Evolutionary conservation across 2,888 invertebrate genomes (phyloP).

Genomic region (Aleiodes alternator): DNA sequence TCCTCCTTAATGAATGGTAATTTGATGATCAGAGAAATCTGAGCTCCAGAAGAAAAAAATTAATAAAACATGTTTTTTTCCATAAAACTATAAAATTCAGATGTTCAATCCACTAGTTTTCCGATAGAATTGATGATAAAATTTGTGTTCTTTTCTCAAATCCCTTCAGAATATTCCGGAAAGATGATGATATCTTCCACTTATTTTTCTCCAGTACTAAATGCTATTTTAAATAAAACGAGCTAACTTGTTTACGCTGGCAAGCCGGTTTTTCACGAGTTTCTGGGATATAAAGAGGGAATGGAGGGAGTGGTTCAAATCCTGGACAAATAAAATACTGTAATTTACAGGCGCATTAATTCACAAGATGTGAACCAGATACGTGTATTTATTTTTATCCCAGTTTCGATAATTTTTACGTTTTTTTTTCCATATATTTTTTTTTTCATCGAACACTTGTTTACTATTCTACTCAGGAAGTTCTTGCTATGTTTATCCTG

Average conservation of each 20-base stretch:
- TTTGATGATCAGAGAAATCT: too few relatives aligned
- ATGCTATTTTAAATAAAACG: background rate
- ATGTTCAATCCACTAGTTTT: too few relatives aligned
- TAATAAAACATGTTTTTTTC: too few relatives aligned
- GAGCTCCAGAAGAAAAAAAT: too few relatives aligned
- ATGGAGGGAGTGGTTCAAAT: constrained; percentile 13
- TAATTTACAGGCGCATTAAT: constrained; percentile 27
- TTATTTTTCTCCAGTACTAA: too few relatives aligned
- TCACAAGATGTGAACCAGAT: constrained; percentile 7
- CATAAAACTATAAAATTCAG: too few relatives aligned
- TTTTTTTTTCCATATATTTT: background rate
- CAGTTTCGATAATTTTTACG: background rate
- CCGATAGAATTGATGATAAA: too few relatives aligned
- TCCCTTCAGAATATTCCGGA: too few relatives aligned
- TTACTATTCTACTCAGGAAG: constrained; percentile 19
- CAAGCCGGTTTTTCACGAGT: constrained; percentile 27
- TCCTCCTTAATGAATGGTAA: too few relatives aligned
- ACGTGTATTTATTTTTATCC: constrained; percentile 13
- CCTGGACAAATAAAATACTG: constrained; percentile 13
- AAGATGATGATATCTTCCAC: too few relatives aligned
- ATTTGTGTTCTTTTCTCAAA: too few relatives aligned
- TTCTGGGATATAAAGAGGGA: background rate
- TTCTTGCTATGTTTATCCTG: background rate
- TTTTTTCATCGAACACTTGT: background rate
- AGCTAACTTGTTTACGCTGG: constrained; percentile 23